Evolutionary conservation across 2,888 invertebrate species (phyloP), one percentile per base, ranked within the genome.

Genomic region (Diploptera punctata): DNA sequence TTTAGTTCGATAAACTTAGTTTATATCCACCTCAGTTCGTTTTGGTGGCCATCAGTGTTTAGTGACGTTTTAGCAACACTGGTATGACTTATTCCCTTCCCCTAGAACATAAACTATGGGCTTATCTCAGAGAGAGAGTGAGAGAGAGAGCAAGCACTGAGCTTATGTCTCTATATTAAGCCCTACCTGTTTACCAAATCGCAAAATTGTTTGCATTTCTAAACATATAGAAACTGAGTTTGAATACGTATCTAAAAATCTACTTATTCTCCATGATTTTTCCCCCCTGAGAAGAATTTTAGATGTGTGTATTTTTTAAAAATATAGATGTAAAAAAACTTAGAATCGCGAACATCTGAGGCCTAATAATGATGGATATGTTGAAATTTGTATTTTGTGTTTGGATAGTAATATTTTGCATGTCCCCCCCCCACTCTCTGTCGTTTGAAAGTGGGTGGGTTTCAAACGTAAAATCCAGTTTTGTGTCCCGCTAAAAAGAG

Each of bases 401-500:
- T 65, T 65, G 65, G 26, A 65, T 19, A 47, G 65, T 26, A 19
- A 33, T 62, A 47, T 65, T 26, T 26, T 5, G 47, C 21, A 47
- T 16, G 26, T 26, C 21, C 54, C 7, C 54, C 24, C 21, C 54
- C 7, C 54, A 54, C 7, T 10, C 21, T 7, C 19, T 13, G 19
- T 10, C 19, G 24, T 24, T 31, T 61, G 26, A 44, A 24, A 31
- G 60, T 21, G 43, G 38, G 19, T 16, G 38, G 31, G 33, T 18
- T 7, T 43, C 21, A 21, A 44, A n/a, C 13, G 43, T 43, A 44
- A 65, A 65, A 65, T 65, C 65, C 65, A 65, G 43, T 65, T 65
- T 65, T 65, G 65, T 44, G 65, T 65, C 65, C 68, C 57, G 54
- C 68, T 68, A 71, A 67, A 72, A 67, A 72, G 67, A 52, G 67